Evolutionary conservation across 2,113 vertebrate genomes (phyloP), one percentile per base, ranked within the genome.

Genomic region (Scomber scombrus): DNA sequence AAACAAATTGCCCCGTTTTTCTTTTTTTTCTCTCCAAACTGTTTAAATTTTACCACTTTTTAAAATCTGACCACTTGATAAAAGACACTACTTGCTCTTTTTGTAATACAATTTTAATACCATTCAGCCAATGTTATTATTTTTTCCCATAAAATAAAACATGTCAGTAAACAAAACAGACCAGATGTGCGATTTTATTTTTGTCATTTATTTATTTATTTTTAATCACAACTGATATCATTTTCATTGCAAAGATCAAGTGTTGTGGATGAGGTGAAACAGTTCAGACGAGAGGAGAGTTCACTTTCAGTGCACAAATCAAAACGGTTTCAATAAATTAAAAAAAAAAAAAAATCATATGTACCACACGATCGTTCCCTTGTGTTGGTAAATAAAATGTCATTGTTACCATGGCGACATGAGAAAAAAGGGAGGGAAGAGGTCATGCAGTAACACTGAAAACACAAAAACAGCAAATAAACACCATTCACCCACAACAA

Each of bases 301-400:
- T 91, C 46, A 60, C 10, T 70, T 88, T 93, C 91, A 94, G 90
- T 94, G 92, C 91, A 92, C 78, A 84, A 66, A 82, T 77, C 63
- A 91, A 87, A 92, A 75, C 77, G 3, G 85, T 63, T 93, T 93
- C 88, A 92, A 95, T 95, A 95, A 95, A 93, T 94, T 75, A 91
- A 72, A 62, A 46, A 89, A 88, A 88, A 78, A 54, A 54, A 54
- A 40, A 40, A 83, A n/a, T 71, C 14, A 49, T 55, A 76, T 88
- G 67, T 84, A 92, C 84, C 92, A 87, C 81, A 88, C 57, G 80
- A 60, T 61, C 67, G 76, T 84, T 82, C 71, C 71, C 62, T 82
- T 46, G 15, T 60, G 51, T 65, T 40, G 31, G 64, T 49, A 61
- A 52, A 45, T 45, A 61, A 8, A 45, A 43, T 12, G 26, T 46